Conservation (phyloP, 2,113 vertebrate species). For the Bolborhynchus lineola region DNA sequence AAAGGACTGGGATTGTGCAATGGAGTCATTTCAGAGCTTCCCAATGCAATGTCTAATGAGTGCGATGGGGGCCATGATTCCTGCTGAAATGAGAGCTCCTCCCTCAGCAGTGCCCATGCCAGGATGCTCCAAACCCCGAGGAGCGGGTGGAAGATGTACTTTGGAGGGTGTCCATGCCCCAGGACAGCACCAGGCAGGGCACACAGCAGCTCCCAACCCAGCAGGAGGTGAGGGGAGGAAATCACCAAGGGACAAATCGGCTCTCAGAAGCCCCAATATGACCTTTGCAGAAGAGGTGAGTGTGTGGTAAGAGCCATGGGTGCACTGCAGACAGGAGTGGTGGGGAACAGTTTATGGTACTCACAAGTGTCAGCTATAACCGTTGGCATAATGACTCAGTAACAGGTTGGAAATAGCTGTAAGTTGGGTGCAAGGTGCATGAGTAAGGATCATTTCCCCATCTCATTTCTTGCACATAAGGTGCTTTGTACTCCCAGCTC, state of each 20-base stretch:
- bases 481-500: neutral
- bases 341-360: neutral
- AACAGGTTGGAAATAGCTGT: neutral
- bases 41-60: slow-evolving; percentile 25
- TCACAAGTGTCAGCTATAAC: neutral
- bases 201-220: neutral
- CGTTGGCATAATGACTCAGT: neutral
- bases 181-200: neutral
- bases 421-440: neutral
- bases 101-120: neutral
- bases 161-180: neutral
- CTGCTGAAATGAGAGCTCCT: slow-evolving; percentile 10
- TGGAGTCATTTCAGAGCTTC: neutral
- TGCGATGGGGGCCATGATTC: neutral
- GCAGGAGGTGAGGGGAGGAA: neutral
- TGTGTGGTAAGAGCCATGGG: neutral
- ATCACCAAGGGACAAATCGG: neutral
- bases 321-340: neutral
- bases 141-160: neutral
- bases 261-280: neutral
- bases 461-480: neutral
- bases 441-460: neutral
- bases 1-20: neutral
- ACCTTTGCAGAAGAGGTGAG: neutral
- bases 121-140: neutral